These are phyloP conservation scores for Coptotermes formosanus DNA, from an alignment of 1,140 invertebrate species.

Conservation along the genomic window DNA sequence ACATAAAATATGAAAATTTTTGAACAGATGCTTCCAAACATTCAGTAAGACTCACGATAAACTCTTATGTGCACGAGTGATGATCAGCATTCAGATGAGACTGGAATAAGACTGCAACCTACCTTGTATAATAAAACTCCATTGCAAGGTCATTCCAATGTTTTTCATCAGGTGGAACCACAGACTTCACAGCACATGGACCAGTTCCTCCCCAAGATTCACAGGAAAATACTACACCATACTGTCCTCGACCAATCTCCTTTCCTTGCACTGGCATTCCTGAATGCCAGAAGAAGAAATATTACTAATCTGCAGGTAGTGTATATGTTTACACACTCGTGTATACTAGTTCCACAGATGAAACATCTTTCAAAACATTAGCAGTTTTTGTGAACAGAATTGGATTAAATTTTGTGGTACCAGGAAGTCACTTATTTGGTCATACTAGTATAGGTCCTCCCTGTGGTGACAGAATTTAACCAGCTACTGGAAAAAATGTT, in stretches of 20 bases:
- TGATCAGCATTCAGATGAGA: not conserved
- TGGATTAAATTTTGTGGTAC: too few species aligned
- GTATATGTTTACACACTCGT: too few species aligned
- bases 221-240: slow-evolving; percentile 88
- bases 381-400: too few species aligned
- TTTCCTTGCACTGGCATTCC: slow-evolving; percentile 72
- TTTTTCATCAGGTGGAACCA: slow-evolving; percentile 85
- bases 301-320: too few species aligned
- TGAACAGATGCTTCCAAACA: not conserved
- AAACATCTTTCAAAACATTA: too few species aligned
- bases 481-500: too few species aligned
- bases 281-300: not conserved
- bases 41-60: not conserved
- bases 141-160: slow-evolving; percentile 91
- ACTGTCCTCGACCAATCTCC: slow-evolving; percentile 87
- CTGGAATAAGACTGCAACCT: slow-evolving; percentile 17
- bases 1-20: not conserved
- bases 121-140: slow-evolving; percentile 87
- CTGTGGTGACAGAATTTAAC: too few species aligned
- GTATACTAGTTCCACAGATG: too few species aligned
- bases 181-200: slow-evolving; percentile 86
- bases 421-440: too few species aligned
- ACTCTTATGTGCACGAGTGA: not conserved
- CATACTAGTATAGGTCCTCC: too few species aligned
- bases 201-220: slow-evolving; percentile 70